Percentiles rank a stretch among this genome's conserved stretches.
These are phyloP conservation scores for Pipistrellus kuhlii DNA, from an alignment of 2,797 vertebrate genomes.

Conservation along the genomic window DNA sequence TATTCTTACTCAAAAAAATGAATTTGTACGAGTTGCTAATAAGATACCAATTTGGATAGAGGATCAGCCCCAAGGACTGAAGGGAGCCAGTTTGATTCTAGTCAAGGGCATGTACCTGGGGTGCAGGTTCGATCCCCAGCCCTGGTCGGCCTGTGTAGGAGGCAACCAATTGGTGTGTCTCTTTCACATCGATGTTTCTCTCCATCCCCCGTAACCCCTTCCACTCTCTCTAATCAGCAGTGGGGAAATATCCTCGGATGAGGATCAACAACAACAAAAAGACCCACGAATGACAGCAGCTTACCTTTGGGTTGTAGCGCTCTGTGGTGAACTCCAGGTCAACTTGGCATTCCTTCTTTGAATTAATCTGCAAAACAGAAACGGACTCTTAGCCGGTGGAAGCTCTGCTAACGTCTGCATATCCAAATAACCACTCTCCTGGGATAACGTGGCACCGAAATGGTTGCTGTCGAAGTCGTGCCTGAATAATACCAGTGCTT, in stretches of 20 bases:
- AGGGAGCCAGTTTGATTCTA: too few relatives aligned
- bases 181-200: too few relatives aligned
- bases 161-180: too few relatives aligned
- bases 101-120: too few relatives aligned
- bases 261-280: too few relatives aligned
- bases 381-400: not conserved
- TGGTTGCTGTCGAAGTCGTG: not conserved
- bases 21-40: not conserved
- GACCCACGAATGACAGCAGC: not conserved
- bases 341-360: constrained; percentile 11
- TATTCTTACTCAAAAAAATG: not conserved
- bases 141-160: too few relatives aligned
- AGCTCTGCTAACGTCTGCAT: not conserved
- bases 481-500: not conserved
- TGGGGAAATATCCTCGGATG: too few relatives aligned
- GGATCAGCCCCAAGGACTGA: too few relatives aligned
- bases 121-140: too few relatives aligned
- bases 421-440: not conserved
- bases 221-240: too few relatives aligned
- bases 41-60: not conserved
- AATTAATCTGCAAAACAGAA: constrained; percentile 69
- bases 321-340: constrained; percentile 71
- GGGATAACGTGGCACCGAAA: not conserved
- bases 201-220: too few relatives aligned
- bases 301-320: constrained; percentile 60